These are phyloP conservation scores for Erynnis tages DNA, from an alignment of 2,888 invertebrate species.

Conservation along the genomic window DNA sequence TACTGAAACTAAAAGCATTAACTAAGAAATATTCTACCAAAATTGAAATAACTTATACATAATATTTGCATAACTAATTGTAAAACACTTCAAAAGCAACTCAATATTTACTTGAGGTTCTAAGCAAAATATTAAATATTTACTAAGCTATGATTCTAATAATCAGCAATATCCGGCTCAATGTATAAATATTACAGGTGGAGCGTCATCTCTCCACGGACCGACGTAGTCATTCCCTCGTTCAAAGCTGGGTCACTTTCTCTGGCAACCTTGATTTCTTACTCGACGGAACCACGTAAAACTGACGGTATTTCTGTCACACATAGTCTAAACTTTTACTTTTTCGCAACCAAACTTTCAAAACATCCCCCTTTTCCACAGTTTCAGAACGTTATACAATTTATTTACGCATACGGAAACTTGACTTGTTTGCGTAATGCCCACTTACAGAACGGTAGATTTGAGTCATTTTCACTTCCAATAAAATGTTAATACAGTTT, in stretches of 20 bases:
- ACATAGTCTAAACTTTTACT: constrained; percentile 69
- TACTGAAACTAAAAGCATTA: no score
- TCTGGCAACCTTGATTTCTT: constrained; percentile 78
- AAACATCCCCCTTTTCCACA: constrained; percentile 36
- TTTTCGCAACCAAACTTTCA: constrained; percentile 45
- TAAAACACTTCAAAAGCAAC: no score
- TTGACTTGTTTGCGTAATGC: constrained; percentile 47
- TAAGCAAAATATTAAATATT: neutral
- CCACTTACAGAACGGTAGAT: constrained; percentile 16
- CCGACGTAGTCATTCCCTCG: constrained; percentile 41
- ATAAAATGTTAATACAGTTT: neutral
- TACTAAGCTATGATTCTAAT: neutral
- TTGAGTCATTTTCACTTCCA: constrained; percentile 21
- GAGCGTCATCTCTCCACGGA: constrained; percentile 45
- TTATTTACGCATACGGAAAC: constrained; percentile 42
- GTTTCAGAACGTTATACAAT: constrained; percentile 40
- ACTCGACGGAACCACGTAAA: constrained; percentile 51
- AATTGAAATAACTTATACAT: no score
- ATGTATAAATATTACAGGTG: constrained; percentile 25
- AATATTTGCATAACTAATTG: no score
- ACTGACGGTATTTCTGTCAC: constrained; percentile 63
- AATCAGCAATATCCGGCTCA: constrained; percentile 17
- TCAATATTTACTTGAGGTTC: neutral
- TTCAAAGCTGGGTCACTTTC: constrained; percentile 71
- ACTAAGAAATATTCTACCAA: no score